Percentiles rank a stretch among this genome's conserved stretches.
These are phyloP conservation scores for Falco biarmicus DNA, from an alignment of 2,797 vertebrate genomes.

Conservation along the genomic window DNA sequence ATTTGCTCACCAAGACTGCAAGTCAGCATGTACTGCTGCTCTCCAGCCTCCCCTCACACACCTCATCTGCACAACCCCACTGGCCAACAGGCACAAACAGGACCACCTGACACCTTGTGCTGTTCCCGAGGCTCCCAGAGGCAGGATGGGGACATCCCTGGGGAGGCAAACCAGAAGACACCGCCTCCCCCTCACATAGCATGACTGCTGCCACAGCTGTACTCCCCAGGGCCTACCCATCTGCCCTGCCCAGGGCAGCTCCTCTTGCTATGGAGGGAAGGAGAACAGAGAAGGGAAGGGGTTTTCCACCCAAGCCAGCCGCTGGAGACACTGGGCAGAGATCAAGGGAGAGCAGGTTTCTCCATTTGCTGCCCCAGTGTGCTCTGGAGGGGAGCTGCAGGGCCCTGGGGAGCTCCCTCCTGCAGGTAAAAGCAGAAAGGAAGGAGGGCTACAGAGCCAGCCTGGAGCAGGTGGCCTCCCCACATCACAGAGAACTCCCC, in stretches of 20 bases:
- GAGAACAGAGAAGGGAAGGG: background rate
- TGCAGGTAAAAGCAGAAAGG: background rate
- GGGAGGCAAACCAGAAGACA: background rate
- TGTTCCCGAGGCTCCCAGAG: background rate
- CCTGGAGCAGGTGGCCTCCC: background rate
- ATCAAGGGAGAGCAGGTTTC: background rate
- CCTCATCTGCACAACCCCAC: background rate
- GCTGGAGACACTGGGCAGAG: background rate
- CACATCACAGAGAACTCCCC: background rate
- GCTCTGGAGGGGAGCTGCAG: background rate
- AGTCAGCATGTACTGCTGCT: fast-evolving
- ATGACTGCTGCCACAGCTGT: background rate
- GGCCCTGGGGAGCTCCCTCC: background rate
- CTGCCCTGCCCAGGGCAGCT: background rate
- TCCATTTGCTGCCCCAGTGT: background rate
- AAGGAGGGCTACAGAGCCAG: background rate
- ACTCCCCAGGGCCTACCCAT: background rate
- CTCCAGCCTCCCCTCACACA: background rate
- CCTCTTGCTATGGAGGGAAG: fast-evolving
- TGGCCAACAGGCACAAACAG: fast-evolving
- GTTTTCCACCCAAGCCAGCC: background rate
- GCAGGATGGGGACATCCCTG: background rate
- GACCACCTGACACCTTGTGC: fast-evolving
- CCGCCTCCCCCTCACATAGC: too few relatives aligned
- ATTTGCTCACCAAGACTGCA: too few relatives aligned